Base-by-base conservation (phyloP, 2,113 vertebrate genomes). In the Ochotona princeps region DNA sequence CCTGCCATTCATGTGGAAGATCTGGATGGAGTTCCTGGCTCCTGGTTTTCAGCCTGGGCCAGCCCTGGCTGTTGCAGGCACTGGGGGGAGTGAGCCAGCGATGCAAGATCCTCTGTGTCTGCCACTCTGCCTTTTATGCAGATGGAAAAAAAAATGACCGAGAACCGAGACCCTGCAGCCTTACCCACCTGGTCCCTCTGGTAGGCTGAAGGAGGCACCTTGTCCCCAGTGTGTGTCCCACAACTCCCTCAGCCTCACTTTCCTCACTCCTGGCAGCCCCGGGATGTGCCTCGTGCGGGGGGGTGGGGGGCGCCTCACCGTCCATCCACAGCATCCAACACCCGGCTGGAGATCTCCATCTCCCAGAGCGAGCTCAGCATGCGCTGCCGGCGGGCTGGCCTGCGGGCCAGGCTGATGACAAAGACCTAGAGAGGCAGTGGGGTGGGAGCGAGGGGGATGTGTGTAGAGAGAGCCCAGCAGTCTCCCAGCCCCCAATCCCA, bases 261-360 rank as follows among this genome's bases (percentile, higher is more conserved):
- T 65, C 26, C 67, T 57, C 70, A 21, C 10, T 15, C 11, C 47
- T 13, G 25, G 32, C n/a, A 26, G 14, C 30, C 35, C 67, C 8
- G 7, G 21, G 35, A 8, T 0, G 15, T 38, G 23, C 81, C 44
- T 49, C 61, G 4, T 3, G n/a, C n/a, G n/a, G n/a, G n/a, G 21
- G 49, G 15, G 11, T 38, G 51, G 49, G 0, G 2, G 13, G 0
- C 57, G 2, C 1, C 84, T 97, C 95, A 98, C 99, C 99, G 98
- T 97, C 99, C 99, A 3, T 99, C 99, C 96, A 99, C 98, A 0
- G 99, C 99, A 0, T 99, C 99, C 69, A 99, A 97, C 91, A 99
- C 98, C 67, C 97, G 98, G 3, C 98, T 98, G 0, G 98, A 90
- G 0, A 99, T 98, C 97, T 99, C 99, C 97, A 99, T 97, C 95